These are phyloP conservation scores for Pararge aegeria DNA, from an alignment of 1,140 invertebrate genomes.

Conservation along the genomic window DNA sequence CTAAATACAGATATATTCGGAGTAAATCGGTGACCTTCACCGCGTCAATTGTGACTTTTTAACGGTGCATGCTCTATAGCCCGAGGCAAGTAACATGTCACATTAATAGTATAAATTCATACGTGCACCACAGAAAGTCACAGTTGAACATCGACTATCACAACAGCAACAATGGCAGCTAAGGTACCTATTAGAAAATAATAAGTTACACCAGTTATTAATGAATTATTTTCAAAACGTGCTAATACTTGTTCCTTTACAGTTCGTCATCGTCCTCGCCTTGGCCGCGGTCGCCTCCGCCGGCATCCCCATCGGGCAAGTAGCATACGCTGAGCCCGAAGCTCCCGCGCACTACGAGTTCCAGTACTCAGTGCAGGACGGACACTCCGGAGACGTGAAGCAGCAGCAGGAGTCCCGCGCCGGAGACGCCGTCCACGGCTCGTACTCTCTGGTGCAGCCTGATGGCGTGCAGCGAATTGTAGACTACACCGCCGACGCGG, in stretches of 20 bases:
- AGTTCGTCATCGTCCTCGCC: slow-evolving; percentile 55
- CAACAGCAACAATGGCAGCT: slow-evolving; percentile 16
- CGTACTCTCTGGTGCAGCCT: slow-evolving; percentile 82
- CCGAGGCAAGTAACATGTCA: neutral
- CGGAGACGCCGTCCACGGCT: slow-evolving; percentile 81
- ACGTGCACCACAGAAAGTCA: slow-evolving; percentile 12
- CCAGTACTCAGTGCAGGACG: slow-evolving; percentile 84
- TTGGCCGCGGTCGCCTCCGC: slow-evolving; percentile 51
- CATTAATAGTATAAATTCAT: slow-evolving; percentile 24
- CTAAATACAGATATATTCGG: slow-evolving; percentile 19
- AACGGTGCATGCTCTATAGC: slow-evolving; percentile 17
- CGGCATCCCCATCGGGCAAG: slow-evolving; percentile 42
- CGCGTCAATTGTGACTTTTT: slow-evolving; percentile 22
- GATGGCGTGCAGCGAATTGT: slow-evolving; percentile 81
- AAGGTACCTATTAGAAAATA: slow-evolving; percentile 5
- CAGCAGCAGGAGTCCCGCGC: slow-evolving; percentile 59
- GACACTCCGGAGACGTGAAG: slow-evolving; percentile 75
- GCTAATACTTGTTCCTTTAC: slow-evolving; percentile 23
- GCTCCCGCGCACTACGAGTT: slow-evolving; percentile 84
- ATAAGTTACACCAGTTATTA: too few species aligned
- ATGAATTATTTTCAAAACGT: too few species aligned
- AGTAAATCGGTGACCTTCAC: slow-evolving; percentile 24
- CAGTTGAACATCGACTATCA: slow-evolving; percentile 23
- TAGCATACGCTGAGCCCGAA: slow-evolving; percentile 66
- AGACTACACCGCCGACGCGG: slow-evolving; percentile 79